Evolutionary conservation across 2,888 invertebrate species (phyloP).

Genomic region (Mesorhabditis spiculigera): DNA sequence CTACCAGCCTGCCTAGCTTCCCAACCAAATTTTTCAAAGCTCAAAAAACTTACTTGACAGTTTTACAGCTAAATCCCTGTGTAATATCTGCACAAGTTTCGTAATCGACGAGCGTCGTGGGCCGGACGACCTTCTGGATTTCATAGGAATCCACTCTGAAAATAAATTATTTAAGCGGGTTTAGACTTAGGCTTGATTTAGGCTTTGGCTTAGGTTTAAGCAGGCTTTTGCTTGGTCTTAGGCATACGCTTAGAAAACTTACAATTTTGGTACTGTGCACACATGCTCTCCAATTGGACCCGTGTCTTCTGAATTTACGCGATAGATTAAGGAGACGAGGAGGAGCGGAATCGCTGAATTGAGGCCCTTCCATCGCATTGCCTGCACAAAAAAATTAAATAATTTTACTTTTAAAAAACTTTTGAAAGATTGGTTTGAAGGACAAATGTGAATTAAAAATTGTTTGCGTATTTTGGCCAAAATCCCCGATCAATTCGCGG

Average conservation of each 20-base stretch:
- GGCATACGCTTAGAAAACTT: slow-evolving; percentile 10
- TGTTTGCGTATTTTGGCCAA: too few species aligned
- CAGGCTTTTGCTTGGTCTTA: too few species aligned
- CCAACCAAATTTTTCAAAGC: background rate
- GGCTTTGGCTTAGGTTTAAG: too few species aligned
- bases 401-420: too few species aligned
- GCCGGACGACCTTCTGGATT: slow-evolving; percentile 25
- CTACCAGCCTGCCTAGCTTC: background rate
- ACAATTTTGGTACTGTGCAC: slow-evolving; percentile 31
- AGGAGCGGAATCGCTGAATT: background rate
- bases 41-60: slow-evolving; percentile 24
- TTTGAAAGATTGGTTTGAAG: too few species aligned
- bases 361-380: too few species aligned
- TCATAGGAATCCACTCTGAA: slow-evolving; percentile 34
- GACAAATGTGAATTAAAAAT: too few species aligned
- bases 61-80: slow-evolving; percentile 43
- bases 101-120: slow-evolving; percentile 25
- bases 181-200: too few species aligned
- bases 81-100: slow-evolving; percentile 38
- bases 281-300: slow-evolving; percentile 36
- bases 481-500: too few species aligned
- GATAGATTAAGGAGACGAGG: slow-evolving; percentile 7
- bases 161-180: background rate
- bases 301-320: background rate
- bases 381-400: too few species aligned